These are phyloP conservation scores for Dicyrtoma fusca DNA, from an alignment of 2,888 invertebrate species.

Conservation along the genomic window DNA sequence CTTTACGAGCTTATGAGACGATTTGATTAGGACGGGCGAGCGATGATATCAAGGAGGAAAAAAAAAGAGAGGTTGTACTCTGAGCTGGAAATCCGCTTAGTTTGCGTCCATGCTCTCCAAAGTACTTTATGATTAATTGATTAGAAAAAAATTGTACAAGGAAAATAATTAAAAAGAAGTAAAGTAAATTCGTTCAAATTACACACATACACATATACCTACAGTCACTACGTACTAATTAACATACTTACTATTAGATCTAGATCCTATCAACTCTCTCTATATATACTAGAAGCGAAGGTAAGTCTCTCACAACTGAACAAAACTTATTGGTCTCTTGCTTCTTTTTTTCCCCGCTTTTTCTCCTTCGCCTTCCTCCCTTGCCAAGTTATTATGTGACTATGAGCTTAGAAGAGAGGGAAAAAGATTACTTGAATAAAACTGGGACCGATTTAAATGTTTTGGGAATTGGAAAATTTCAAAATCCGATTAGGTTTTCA, in stretches of 20 bases:
- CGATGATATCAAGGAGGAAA: too few species aligned
- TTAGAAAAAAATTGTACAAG: slow-evolving; percentile 3
- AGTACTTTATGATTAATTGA: not conserved
- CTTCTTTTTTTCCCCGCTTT: not conserved
- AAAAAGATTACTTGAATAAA: slow-evolving; percentile 17
- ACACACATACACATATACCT: not conserved
- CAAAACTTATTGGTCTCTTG: too few species aligned
- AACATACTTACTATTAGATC: too few species aligned
- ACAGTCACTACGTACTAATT: too few species aligned
- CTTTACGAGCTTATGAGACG: not conserved
- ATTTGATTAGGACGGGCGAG: not conserved
- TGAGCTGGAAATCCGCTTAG: too few species aligned
- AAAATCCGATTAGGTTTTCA: slow-evolving; percentile 29
- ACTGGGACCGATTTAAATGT: slow-evolving; percentile 30
- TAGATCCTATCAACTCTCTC: too few species aligned
- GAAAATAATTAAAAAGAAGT: not conserved
- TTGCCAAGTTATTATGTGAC: too few species aligned
- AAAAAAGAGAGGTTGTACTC: too few species aligned
- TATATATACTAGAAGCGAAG: too few species aligned
- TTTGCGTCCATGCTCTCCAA: too few species aligned
- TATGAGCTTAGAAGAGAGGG: not conserved
- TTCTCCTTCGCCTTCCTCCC: not conserved
- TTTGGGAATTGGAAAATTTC: slow-evolving; percentile 36
- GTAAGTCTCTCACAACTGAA: too few species aligned
- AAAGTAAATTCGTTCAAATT: slow-evolving; percentile 6